Evolutionary conservation across 2,113 vertebrate species (phyloP).

Genomic region (Hydropotes inermis): DNA sequence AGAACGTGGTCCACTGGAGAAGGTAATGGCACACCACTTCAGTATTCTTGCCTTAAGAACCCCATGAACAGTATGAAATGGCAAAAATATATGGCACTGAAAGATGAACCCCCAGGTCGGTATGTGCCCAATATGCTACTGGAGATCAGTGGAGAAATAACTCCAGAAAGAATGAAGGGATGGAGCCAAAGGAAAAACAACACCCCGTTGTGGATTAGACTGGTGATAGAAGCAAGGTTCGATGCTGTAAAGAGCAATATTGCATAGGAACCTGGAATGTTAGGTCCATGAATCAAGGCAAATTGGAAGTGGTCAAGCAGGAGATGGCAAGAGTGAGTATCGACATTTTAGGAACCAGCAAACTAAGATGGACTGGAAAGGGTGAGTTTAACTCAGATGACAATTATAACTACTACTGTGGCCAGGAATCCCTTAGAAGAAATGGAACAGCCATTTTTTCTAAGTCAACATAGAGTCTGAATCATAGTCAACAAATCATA

Average conservation of each 20-base stretch:
- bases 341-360: accelerated
- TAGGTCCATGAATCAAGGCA: neutral
- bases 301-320: neutral
- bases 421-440: neutral
- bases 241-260: neutral
- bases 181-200: neutral
- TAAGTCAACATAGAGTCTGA: too few relatives aligned
- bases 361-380: neutral
- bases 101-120: neutral
- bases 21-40: neutral
- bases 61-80: neutral
- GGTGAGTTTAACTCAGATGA: neutral
- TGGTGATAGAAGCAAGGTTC: neutral
- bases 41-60: neutral
- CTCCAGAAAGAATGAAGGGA: neutral
- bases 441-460: neutral
- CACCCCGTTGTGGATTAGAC: neutral
- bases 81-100: neutral
- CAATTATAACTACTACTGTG: neutral
- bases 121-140: neutral
- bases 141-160: neutral
- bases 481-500: neutral
- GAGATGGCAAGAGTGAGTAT: neutral
- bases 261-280: neutral
- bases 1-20: neutral